Percentiles rank a stretch among this genome's conserved stretches.
These are phyloP conservation scores for Germaria angustata DNA, from an alignment of 2,888 invertebrate genomes.

Conservation along the genomic window DNA sequence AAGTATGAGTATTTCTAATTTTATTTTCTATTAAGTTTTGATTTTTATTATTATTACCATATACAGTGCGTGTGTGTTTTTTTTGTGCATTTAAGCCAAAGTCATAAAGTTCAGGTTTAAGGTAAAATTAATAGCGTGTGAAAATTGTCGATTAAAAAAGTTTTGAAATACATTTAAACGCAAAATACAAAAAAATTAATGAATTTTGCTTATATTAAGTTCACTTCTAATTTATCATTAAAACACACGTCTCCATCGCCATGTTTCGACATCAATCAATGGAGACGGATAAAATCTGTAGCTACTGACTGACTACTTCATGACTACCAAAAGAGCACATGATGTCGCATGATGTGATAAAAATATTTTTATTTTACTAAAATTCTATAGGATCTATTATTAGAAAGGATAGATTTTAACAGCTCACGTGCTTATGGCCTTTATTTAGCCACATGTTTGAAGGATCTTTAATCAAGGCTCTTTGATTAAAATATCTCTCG, in stretches of 20 bases:
- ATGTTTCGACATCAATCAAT: conserved; percentile 38
- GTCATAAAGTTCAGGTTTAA: conserved; percentile 41
- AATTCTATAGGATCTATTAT: no score
- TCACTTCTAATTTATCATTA: conserved; percentile 3
- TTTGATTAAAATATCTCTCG: no score
- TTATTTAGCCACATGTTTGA: no score
- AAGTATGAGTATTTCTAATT: conserved; percentile 30
- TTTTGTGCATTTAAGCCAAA: not conserved
- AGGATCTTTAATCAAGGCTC: no score
- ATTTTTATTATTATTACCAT: conserved; percentile 17
- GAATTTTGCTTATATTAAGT: not conserved
- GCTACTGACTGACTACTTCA: not conserved
- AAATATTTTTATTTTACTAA: not conserved
- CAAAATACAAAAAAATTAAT: conserved; percentile 23
- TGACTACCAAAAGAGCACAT: not conserved
- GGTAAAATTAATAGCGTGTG: conserved; percentile 64
- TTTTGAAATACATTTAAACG: conserved; percentile 13
- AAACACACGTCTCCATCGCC: conserved; percentile 16
- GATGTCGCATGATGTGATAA: not conserved
- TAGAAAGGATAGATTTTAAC: no score
- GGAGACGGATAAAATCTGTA: conserved; percentile 16
- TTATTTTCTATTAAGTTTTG: conserved; percentile 37
- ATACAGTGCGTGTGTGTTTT: not conserved
- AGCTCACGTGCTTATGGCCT: no score
- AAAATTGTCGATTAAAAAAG: conserved; percentile 53